Percentiles rank a stretch among this genome's conserved stretches.
phyloP scores from a whole-genome alignment of 53 echinoderm and acorn worm species.

The Antedon mediterranea region DNA sequence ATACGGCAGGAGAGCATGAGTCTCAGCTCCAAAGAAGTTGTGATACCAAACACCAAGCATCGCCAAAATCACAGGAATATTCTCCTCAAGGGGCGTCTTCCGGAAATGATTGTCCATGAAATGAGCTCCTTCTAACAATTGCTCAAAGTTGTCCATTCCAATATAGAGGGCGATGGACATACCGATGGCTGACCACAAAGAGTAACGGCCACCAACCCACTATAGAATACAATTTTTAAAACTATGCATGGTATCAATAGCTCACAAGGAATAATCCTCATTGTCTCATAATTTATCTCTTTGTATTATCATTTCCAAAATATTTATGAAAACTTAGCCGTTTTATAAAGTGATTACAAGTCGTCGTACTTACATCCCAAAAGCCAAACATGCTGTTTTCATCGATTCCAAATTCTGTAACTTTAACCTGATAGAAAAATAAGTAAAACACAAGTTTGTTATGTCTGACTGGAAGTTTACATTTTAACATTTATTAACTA shows the following conservation, averaged over 20 bases:
- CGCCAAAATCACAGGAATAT: slow-evolving; percentile 73
- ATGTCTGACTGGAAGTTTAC: too few relatives aligned
- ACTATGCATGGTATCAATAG: too few relatives aligned
- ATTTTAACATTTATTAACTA: too few relatives aligned
- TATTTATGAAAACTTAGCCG: neutral
- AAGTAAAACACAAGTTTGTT: neutral
- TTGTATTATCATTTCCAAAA: too few relatives aligned
- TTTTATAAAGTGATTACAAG: too few relatives aligned
- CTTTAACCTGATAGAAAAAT: slow-evolving; percentile 45
- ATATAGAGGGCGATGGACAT: slow-evolving; percentile 87
- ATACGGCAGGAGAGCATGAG: slow-evolving; percentile 88
- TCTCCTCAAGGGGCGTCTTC: slow-evolving; percentile 62
- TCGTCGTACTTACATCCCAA: slow-evolving; percentile 97
- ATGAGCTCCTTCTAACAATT: slow-evolving; percentile 64
- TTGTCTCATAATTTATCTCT: too few relatives aligned
- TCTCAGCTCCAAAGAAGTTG: slow-evolving; percentile 94
- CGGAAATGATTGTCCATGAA: slow-evolving; percentile 92
- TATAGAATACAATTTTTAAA: slow-evolving; percentile 12
- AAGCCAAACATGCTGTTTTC: slow-evolving; percentile 96
- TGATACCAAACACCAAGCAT: slow-evolving; percentile 94
- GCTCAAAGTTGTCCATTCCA: slow-evolving; percentile 92
- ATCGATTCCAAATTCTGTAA: slow-evolving; percentile 90
- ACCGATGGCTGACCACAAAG: slow-evolving; percentile 98
- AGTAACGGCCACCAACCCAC: slow-evolving; percentile 99
- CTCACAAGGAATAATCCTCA: too few relatives aligned